Base-by-base conservation (phyloP, 53 echinoderm and acorn worm species). In the Mesocentrotus franciscanus region DNA sequence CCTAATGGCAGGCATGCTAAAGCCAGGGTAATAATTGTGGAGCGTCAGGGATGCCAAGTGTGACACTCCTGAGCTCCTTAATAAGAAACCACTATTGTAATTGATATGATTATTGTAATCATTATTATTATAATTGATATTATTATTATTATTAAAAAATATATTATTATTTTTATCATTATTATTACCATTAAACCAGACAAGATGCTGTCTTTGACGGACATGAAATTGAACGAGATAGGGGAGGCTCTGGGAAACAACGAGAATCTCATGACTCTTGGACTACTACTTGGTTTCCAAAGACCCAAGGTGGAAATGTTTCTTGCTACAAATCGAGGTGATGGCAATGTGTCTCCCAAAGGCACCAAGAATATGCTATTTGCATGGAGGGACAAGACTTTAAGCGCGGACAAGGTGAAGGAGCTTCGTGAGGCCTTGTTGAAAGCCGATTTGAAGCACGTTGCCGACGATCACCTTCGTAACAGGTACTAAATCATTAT, bases 301-400 rank as follows among this genome's bases (percentile, higher is more conserved):
- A 13, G 27, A 61, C 0, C 61, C 60, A 60, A 90, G 90, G 60
- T 90, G 11, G 6, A 59, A 0, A 90, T 90, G 90, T 90, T 60
- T 32, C 60, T 59, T 14, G 90, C 90, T 13, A 60, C 90, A 12
- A 90, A 90, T 20, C 55, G 36, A 3, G 20, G 5, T 58, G 90
- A 61, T 17, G 90, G 90, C 60, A n/a, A 26, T 15, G 90, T 90
- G 17, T 14, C 59, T 34, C 1, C 59, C 9, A 90, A 90, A 16
- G 90, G 90, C 90, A 90, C 59, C 29, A 90, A 61, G 59, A 32
- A 90, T 36, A 90, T 90, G 90, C 61, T 90, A 6, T 90, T 59
- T 61, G 90, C 58, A 27, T 90, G 90, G 90, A 57, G 18, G 61
- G 12, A 61, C 59, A 90, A 33, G 29, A 90, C 90, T 1, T 33